Evolutionary conservation across 2,797 vertebrate species (phyloP).

Genomic region (Chelidonichthys spinosus): DNA sequence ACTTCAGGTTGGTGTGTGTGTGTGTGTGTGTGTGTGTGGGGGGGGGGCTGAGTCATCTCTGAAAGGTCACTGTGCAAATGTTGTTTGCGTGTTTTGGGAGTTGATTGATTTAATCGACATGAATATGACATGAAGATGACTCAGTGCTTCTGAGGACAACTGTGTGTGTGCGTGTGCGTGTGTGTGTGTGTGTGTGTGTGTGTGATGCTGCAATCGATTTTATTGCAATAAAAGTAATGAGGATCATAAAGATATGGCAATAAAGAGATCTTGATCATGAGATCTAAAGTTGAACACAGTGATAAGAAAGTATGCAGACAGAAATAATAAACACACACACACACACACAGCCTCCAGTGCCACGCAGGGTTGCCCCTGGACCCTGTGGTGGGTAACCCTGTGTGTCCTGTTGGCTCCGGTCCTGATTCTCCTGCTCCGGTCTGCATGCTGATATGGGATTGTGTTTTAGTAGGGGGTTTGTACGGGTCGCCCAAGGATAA

Average conservation of each 20-base stretch:
- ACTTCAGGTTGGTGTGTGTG: not conserved
- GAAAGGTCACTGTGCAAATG: slow-evolving; percentile 69
- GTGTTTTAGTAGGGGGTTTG: slow-evolving; percentile 54
- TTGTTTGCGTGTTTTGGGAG: slow-evolving; percentile 49
- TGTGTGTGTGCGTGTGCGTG: slow-evolving; percentile 20
- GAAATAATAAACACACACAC: not conserved
- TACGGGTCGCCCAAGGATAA: slow-evolving; percentile 61
- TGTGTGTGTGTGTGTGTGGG: slow-evolving; percentile 19
- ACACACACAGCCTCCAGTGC: not conserved
- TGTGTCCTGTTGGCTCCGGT: slow-evolving; percentile 42
- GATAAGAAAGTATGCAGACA: not conserved
- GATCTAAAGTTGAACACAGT: not conserved
- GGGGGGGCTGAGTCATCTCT: slow-evolving; percentile 59
- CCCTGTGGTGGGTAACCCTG: slow-evolving; percentile 54
- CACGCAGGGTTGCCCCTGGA: slow-evolving; percentile 37
- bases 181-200: slow-evolving; percentile 25
- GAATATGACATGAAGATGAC: slow-evolving; percentile 69
- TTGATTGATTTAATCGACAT: slow-evolving; percentile 68
- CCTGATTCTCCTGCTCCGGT: slow-evolving; percentile 50
- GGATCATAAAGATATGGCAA: no score
- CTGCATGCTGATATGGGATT: slow-evolving; percentile 52
- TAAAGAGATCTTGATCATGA: no score
- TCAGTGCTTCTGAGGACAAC: slow-evolving; percentile 47
- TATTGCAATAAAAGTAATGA: no score
- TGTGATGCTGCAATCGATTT: slow-evolving; percentile 1